A percentile compares a stretch with the other conserved stretches of the same genome.
Conservation (phyloP, 2,888 invertebrate genomes). For the Hypolimnas misippus region DNA sequence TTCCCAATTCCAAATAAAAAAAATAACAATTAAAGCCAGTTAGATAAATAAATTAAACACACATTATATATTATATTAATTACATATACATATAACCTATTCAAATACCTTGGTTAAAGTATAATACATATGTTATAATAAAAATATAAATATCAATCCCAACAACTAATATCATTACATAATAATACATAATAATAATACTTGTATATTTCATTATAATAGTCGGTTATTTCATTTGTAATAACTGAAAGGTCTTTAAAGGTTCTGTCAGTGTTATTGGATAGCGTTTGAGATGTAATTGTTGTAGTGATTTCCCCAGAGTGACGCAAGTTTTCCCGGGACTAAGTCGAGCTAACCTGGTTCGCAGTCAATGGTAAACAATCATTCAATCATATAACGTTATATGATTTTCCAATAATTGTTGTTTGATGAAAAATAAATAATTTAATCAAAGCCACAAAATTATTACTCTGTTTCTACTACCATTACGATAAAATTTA, state of each 20-base stretch:
- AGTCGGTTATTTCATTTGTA: conserved; percentile 49
- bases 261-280: conserved; percentile 69
- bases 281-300: conserved; percentile 77
- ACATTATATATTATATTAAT: no score
- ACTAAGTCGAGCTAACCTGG: conserved; percentile 57
- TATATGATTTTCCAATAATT: conserved; percentile 26
- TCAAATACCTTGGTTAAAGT: no score
- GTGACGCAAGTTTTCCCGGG: conserved; percentile 62
- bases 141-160: no score
- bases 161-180: no score
- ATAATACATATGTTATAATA: no score
- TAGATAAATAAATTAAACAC: no score
- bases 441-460: neutral
- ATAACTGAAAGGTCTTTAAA: conserved; percentile 55
- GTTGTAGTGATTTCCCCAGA: conserved; percentile 79
- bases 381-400: conserved; percentile 47
- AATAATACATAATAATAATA: no score
- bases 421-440: neutral
- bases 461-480: no score
- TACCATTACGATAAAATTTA: no score
- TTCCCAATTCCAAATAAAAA: no score
- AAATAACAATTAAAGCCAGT: no score
- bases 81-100: no score
- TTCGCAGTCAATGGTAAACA: conserved; percentile 57
- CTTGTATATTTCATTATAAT: conserved; percentile 5